A percentile compares a stretch with the other conserved stretches of the same genome.
phyloP scores from a whole-genome alignment of 2,888 invertebrate species.

The Kryphioiulus occultus region DNA sequence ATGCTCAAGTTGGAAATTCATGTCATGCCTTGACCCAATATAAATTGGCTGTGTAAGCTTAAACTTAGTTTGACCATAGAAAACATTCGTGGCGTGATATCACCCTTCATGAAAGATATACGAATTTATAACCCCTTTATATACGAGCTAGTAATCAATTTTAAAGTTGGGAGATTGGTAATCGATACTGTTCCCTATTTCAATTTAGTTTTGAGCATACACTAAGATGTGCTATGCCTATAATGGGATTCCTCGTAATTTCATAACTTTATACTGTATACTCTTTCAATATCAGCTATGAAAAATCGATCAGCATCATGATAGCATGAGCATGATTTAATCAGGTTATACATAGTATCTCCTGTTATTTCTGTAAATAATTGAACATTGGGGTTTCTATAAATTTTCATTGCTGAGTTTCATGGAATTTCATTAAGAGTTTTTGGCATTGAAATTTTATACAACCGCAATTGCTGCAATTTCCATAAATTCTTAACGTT shows the following conservation, averaged over 20 bases:
- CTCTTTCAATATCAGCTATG: too few species aligned
- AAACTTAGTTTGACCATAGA: background rate
- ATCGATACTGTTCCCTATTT: background rate
- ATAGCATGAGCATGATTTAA: too few species aligned
- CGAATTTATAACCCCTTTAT: background rate
- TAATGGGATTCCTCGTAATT: background rate
- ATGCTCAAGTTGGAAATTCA: slow-evolving; percentile 1
- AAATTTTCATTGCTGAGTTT: too few species aligned
- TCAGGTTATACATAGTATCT: too few species aligned
- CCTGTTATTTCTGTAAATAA: too few species aligned
- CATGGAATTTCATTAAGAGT: too few species aligned
- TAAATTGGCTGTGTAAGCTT: slow-evolving; percentile 2
- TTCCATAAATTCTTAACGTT: too few species aligned
- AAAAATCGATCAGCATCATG: too few species aligned
- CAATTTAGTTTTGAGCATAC: background rate
- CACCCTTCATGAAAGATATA: background rate
- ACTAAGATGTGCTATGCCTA: background rate
- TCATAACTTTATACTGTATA: background rate
- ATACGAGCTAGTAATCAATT: background rate
- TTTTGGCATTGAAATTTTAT: too few species aligned
- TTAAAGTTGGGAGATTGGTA: background rate
- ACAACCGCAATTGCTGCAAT: too few species aligned
- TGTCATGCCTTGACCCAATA: slow-evolving; percentile 31
- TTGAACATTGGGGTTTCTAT: too few species aligned
- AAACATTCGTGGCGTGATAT: background rate